phyloP scores from a whole-genome alignment of 2,797 vertebrate species.

The Helicolenus hilgendorfi region DNA sequence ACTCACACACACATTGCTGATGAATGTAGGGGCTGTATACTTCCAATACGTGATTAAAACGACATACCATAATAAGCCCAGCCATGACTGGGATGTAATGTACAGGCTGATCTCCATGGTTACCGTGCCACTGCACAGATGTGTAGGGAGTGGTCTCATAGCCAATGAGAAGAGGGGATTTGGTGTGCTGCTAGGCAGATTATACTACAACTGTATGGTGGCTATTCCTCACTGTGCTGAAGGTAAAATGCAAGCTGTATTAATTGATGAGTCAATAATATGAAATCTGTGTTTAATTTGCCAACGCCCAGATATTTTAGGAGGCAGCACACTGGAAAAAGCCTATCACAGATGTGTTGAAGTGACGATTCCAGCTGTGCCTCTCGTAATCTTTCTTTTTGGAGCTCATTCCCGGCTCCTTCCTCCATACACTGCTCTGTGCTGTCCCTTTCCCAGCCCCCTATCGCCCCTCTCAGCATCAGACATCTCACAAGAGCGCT shows the following conservation, averaged over 20 bases:
- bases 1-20: neutral
- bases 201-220: slow-evolving; percentile 20
- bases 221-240: slow-evolving; percentile 22
- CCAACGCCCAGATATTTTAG: neutral
- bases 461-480: slow-evolving; percentile 26
- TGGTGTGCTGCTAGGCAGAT: slow-evolving; percentile 81
- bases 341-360: neutral
- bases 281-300: slow-evolving; percentile 14
- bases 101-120: slow-evolving; percentile 72
- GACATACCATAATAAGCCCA: slow-evolving; percentile 20
- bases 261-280: slow-evolving; percentile 8
- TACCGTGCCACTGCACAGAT: slow-evolving; percentile 58
- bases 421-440: neutral
- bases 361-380: neutral
- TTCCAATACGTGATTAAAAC: slow-evolving; percentile 3
- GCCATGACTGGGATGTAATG: slow-evolving; percentile 22
- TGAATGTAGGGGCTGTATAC: neutral
- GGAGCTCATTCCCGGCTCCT: neutral
- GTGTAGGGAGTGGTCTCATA: slow-evolving; percentile 68
- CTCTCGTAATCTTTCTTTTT: neutral
- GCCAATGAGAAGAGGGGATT: slow-evolving; percentile 68
- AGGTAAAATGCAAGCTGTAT: slow-evolving; percentile 15
- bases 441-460: slow-evolving; percentile 3
- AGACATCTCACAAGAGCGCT: slow-evolving; percentile 80
- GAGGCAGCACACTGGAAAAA: neutral